A percentile compares a stretch with the other conserved stretches of the same genome.
Conservation (phyloP, 2,113 vertebrate species). For the Neotoma lepida region DNA sequence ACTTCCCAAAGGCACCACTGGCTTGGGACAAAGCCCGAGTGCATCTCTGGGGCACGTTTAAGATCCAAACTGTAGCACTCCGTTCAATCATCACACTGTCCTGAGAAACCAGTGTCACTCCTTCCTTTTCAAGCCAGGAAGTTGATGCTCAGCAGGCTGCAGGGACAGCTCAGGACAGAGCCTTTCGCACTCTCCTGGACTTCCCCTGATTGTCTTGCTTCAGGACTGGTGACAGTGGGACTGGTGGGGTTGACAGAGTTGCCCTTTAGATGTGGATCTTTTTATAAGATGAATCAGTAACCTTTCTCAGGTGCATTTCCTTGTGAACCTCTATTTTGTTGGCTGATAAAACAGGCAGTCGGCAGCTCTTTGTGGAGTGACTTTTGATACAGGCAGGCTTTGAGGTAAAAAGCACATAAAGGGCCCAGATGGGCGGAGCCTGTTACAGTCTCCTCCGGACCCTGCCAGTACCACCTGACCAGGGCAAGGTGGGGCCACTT, state of each 20-base stretch:
- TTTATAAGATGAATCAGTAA: not conserved
- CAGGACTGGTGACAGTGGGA: not conserved
- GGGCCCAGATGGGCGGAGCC: accelerated
- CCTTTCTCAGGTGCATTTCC: not conserved
- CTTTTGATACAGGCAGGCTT: not conserved
- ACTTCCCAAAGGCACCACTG: not conserved
- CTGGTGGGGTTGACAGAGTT: accelerated
- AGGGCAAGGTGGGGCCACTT: not conserved
- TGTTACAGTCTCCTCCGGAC: not conserved
- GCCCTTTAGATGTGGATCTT: not conserved
- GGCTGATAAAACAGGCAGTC: not conserved
- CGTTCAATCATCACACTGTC: accelerated
- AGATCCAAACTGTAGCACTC: not conserved
- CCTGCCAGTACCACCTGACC: too few relatives aligned
- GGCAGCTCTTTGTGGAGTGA: not conserved
- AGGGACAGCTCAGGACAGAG: too few relatives aligned
- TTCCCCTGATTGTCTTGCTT: not conserved
- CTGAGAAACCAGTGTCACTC: not conserved
- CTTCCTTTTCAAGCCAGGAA: not conserved
- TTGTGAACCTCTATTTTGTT: not conserved
- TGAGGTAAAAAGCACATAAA: not conserved
- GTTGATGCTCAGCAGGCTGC: not conserved
- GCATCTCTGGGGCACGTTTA: too few relatives aligned
- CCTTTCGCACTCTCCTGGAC: accelerated
- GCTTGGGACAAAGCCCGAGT: not conserved